Base-by-base conservation (phyloP, 2,113 vertebrate genomes). In the Dromas ardeola region DNA sequence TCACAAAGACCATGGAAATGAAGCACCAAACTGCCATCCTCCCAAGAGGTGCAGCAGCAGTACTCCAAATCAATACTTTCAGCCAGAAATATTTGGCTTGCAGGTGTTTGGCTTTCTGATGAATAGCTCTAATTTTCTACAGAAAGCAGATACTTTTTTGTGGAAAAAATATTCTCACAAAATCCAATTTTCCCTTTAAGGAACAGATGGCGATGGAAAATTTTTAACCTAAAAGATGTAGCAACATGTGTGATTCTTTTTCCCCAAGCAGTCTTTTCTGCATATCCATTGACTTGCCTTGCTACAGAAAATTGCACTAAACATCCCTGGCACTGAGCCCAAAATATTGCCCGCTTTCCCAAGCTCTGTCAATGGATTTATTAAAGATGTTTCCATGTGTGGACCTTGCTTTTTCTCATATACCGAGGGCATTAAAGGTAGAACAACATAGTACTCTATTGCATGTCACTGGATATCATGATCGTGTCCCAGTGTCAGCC, bases 101-200 rank as follows among this genome's bases (percentile, higher is more conserved):
- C 90, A 96, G 92, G 88, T 93, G 94, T 87, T 93, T 88, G 83
- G 61, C 77, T 95, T 82, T 86, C 81, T 95, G 69, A 91, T 93
- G 61, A 97, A 95, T 72, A 92, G 69, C 65, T 86, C 69, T 93
- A 67, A 92, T 95, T 93, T 96, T 84, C 88, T 91, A 86, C 61
- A 84, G 86, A 86, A 84, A 81, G 74, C 42, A 86, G 59, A 92
- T 52, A 63, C 26, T 74, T 90, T 83, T 92, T 83, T 72, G 16
- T 49, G 36, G 55, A 70, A 86, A 94, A 92, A 65, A 52, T 61
- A 65, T 36, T 82, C 45, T 72, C 52, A 86, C 30, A 95, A 95
- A 93, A 81, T 83, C 30, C 65, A 91, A 45, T 85, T 89, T 96
- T 91, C 61, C 56, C 69, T 93, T 88, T 91, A 88, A 97, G 50